Evolutionary conservation across 2,113 vertebrate genomes (phyloP), one percentile per base, ranked within the genome.

Genomic region (Ophiodon elongatus): DNA sequence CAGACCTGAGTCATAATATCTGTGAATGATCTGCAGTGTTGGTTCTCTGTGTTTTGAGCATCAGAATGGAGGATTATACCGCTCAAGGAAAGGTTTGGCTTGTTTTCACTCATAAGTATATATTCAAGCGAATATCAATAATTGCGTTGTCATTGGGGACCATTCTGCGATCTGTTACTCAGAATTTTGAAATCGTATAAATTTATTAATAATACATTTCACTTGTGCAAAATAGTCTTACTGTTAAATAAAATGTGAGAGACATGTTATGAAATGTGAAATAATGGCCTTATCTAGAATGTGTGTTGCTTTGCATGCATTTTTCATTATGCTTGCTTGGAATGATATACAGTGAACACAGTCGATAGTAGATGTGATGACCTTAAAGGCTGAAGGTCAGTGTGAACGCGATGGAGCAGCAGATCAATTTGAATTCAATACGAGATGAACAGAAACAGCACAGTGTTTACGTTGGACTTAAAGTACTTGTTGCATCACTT

Each of bases 381-480:
- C 79, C 71, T 82, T 75, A 8, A 39, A 19, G 41, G 5, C 37
- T 29, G 60, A 33, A 82, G 70, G 69, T 82, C 75, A 23, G 10
- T 57, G 47, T 67, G 56, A 67, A 31, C 8, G 15, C 37, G 31
- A 64, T n/a, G 45, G 14, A 11, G n/a, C 50, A 47, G 41, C 52
- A 60, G 8, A 31, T 50, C 3, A 27, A 15, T 76, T 31, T 14
- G 17, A 29, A 31, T 37, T 29, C 10, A 37, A 50, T 63, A 5
- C 25, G 37, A 31, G 8, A 4, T 31, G 8, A n/a, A 63, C n/a
- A 62, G 13, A 68, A 31, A 41, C 17, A 25, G 19, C 25, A 68
- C 31, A 69, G 23, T 1, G 17, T 35, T 15, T 4, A 4, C 39
- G 10, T 8, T 33, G 56, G 33, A 77, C 13, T 13, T 33, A 23